Evolutionary conservation across 2,888 invertebrate species (phyloP).

Genomic region (Melanchra persicariae): DNA sequence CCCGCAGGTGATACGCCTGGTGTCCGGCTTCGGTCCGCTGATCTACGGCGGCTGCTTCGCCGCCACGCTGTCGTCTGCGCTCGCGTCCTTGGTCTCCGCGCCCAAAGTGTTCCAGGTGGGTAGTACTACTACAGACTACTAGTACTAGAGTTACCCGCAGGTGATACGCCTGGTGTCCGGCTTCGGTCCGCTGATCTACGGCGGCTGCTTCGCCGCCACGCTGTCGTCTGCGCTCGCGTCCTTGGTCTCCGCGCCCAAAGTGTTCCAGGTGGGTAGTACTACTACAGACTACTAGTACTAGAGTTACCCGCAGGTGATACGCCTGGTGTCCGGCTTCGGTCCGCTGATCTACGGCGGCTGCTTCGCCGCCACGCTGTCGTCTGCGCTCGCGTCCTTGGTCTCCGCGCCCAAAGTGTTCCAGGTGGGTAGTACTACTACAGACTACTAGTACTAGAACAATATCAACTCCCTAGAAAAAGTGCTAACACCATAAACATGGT

Average conservation of each 20-base stretch:
- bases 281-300: too few relatives aligned
- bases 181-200: constrained; percentile 98
- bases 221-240: constrained; percentile 98
- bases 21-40: constrained; percentile 96
- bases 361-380: constrained; percentile 98
- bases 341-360: constrained; percentile 99
- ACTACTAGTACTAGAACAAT: too few relatives aligned
- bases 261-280: constrained; percentile 92
- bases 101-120: too few relatives aligned
- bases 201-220: constrained; percentile 99
- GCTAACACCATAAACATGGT: too few relatives aligned
- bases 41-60: constrained; percentile 99
- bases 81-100: constrained; percentile 98
- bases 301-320: constrained; percentile 93
- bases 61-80: constrained; percentile 98
- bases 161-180: constrained; percentile 95
- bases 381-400: constrained; percentile 98
- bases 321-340: constrained; percentile 95
- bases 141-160: too few relatives aligned
- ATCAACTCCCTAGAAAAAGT: too few relatives aligned
- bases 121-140: too few relatives aligned
- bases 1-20: constrained; percentile 68
- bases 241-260: constrained; percentile 98
- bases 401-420: constrained; percentile 98
- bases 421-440: constrained; percentile 79